These are phyloP conservation scores for Antennarius maculatus DNA, from an alignment of 2,797 vertebrate genomes.

Conservation along the genomic window DNA sequence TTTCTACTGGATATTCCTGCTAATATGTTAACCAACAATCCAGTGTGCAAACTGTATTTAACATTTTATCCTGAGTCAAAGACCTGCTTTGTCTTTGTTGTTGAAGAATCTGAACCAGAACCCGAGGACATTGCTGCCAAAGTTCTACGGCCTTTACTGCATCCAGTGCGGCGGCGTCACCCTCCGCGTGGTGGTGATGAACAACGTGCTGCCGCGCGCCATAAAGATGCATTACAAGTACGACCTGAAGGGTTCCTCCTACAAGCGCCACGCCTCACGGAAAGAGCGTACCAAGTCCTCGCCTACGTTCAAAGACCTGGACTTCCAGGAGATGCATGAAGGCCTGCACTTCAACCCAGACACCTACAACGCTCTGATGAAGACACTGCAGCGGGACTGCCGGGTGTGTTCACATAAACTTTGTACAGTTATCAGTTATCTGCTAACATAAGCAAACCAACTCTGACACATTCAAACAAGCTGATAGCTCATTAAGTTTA, in stretches of 20 bases:
- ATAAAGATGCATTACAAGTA: conserved; percentile 95
- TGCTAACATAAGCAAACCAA: too few relatives aligned
- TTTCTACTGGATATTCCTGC: too few relatives aligned
- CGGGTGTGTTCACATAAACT: conserved; percentile 79
- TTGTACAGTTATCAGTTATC: background rate
- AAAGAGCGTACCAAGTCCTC: conserved; percentile 89
- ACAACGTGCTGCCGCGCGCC: conserved; percentile 92
- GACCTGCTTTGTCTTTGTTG: background rate
- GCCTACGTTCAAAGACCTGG: conserved; percentile 95
- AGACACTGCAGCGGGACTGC: conserved; percentile 95
- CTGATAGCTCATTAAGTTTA: too few relatives aligned
- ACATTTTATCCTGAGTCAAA: background rate
- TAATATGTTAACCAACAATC: background rate
- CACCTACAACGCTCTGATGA: conserved; percentile 91
- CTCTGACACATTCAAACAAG: too few relatives aligned
- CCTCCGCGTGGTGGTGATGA: conserved; percentile 94
- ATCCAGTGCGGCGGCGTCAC: conserved; percentile 91
- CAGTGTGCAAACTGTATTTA: background rate
- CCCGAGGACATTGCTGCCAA: conserved; percentile 93
- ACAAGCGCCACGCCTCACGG: conserved; percentile 91
- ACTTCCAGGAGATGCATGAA: conserved; percentile 94
- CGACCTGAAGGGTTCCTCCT: conserved; percentile 95
- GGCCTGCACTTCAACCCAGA: conserved; percentile 92
- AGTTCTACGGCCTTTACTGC: conserved; percentile 98
- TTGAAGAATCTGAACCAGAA: conserved; percentile 96